phyloP scores from a whole-genome alignment of 2,888 invertebrate species.

The Gymnosoma rotundatum region DNA sequence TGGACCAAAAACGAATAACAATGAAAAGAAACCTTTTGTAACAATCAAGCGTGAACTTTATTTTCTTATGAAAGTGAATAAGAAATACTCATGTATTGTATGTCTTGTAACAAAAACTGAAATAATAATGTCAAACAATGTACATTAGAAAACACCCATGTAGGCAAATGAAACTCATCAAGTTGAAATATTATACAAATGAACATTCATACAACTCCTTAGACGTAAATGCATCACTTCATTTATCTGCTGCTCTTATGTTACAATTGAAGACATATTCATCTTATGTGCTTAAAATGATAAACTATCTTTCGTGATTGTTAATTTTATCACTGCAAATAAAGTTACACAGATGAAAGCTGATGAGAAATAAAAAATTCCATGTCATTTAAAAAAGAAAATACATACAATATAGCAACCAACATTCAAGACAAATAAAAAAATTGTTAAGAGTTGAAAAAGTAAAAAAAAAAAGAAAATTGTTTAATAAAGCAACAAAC shows the following conservation, averaged over 20 bases:
- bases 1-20: constrained; percentile 5
- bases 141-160: no score
- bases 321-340: constrained; percentile 42
- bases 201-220: not conserved
- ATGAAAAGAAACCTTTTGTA: constrained; percentile 21
- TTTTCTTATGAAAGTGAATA: constrained; percentile 7
- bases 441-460: constrained; percentile 10
- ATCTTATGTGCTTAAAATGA: constrained; percentile 15
- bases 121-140: not conserved
- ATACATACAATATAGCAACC: not conserved
- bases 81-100: not conserved
- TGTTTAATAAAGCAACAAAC: constrained; percentile 1
- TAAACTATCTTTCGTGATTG: constrained; percentile 32
- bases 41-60: constrained; percentile 23
- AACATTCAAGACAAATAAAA: not conserved
- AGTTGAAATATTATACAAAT: constrained; percentile 6
- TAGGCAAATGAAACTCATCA: not conserved
- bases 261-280: constrained; percentile 24
- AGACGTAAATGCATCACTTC: not conserved
- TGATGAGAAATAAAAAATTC: constrained; percentile 30
- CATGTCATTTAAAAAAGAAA: constrained; percentile 47
- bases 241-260: not conserved
- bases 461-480: not conserved
- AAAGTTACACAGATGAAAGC: constrained; percentile 12
- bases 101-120: constrained; percentile 1